These are phyloP conservation scores for Sialis lutaria DNA, from an alignment of 2,888 invertebrate species.

Conservation along the genomic window DNA sequence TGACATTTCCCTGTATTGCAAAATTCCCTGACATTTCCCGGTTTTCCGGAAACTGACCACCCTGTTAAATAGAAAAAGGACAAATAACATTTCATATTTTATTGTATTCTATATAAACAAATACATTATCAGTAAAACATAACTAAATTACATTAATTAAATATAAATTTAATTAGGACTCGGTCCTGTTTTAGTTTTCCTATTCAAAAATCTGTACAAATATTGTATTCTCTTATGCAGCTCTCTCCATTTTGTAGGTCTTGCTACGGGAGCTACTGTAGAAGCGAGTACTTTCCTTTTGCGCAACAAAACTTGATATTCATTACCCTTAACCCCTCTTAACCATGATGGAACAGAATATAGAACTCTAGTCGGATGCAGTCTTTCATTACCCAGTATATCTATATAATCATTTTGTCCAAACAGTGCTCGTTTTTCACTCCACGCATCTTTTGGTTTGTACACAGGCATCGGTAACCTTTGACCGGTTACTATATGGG, in stretches of 20 bases:
- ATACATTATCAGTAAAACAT: no score
- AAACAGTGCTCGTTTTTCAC: slow-evolving; percentile 59
- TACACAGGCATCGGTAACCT: slow-evolving; percentile 49
- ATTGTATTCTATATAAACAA: no score
- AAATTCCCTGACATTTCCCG: no score
- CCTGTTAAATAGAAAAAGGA: no score
- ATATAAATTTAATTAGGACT: slow-evolving; percentile 17
- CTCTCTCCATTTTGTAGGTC: slow-evolving; percentile 65
- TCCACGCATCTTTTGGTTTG: slow-evolving; percentile 59
- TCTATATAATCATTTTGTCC: slow-evolving; percentile 97
- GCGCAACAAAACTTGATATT: slow-evolving; percentile 59
- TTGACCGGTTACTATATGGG: slow-evolving; percentile 37
- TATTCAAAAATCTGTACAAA: slow-evolving; percentile 61
- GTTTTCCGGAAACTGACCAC: no score
- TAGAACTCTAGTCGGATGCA: slow-evolving; percentile 69
- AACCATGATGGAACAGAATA: slow-evolving; percentile 83
- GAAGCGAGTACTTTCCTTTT: slow-evolving; percentile 47
- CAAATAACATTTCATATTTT: no score
- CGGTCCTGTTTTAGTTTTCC: slow-evolving; percentile 56
- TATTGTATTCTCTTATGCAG: slow-evolving; percentile 54
- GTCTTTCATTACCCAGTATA: slow-evolving; percentile 68
- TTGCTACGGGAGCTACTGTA: slow-evolving; percentile 36
- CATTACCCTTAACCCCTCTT: slow-evolving; percentile 72
- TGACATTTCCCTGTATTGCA: no score
- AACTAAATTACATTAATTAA: not conserved